Base-by-base conservation (phyloP, 2,113 vertebrate species). In the Chloropsis cyanopogon region DNA sequence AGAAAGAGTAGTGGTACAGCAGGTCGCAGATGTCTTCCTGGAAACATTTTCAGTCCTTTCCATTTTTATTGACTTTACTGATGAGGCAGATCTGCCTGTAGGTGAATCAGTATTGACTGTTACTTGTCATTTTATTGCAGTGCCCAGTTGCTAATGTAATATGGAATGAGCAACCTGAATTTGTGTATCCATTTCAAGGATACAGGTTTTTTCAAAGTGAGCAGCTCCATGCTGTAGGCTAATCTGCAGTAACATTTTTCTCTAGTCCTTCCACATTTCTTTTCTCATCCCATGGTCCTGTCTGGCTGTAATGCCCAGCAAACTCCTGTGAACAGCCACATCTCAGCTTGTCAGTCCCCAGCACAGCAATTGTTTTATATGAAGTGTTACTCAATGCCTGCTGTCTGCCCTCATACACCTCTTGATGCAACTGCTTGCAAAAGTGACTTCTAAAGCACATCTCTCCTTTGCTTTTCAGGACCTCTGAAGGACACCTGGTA, bases 391-490 rank as follows among this genome's bases (percentile, higher is more conserved):
- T 41, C 79, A 11, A 39, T 73, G 28, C 22, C 29, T 5, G 2
- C 22, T 78, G 7, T 20, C 37, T 82, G 24, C n/a, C 46, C 68
- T 94, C 35, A 21, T 71, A 63, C 5, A 31, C 41, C n/a, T 56
- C 18, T n/a, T 65, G 47, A 54, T 86, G 33, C 41, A 52, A 57
- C 12, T 39, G 13, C 22, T 91, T 78, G 44, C 1, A 9, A 80
- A 77, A 91, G 37, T 25, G 7, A 37, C 53, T 92, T 76, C 41
- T 54, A 75, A 93, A 88, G 60, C 18, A 8, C 33, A 17, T 42
- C 63, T 93, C 42, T 97, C 81, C 47, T 95, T 96, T 97, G 37
- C 93, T 93, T 97, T 98, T 86, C 98, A 99, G 99, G 98, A 98
- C 76, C 98, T 98, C 95, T 99, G 98, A 99, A 98, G 97, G 96